phyloP scores from a whole-genome alignment of 2,888 invertebrate genomes.

The Melinopterus prodromus region DNA sequence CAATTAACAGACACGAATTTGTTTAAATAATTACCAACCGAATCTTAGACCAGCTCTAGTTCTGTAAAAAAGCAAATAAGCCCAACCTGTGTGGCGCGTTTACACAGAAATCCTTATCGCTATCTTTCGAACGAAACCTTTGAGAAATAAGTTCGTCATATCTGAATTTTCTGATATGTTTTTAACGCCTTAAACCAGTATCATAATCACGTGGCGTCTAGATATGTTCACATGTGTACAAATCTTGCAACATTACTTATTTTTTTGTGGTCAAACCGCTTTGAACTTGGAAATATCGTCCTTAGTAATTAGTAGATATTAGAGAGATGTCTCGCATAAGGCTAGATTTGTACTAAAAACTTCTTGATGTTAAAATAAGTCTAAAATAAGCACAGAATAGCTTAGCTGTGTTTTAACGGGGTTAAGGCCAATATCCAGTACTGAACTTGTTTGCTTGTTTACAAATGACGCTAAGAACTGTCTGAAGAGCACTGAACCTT shows the following conservation, averaged over 20 bases:
- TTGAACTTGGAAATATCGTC: neutral
- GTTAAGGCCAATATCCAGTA: neutral
- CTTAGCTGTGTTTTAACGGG: neutral
- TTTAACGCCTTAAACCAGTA: neutral
- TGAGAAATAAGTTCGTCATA: neutral
- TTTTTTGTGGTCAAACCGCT: neutral
- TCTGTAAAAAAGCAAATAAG: neutral
- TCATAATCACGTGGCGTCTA: neutral
- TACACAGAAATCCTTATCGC: neutral
- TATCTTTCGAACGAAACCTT: neutral
- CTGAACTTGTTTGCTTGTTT: neutral
- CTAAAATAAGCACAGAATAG: neutral
- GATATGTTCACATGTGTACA: neutral
- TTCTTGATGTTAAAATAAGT: no score
- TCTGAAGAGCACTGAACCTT: neutral
- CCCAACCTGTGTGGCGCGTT: neutral
- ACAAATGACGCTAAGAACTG: no score
- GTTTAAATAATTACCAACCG: neutral
- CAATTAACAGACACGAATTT: constrained; percentile 4
- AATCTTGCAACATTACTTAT: neutral
- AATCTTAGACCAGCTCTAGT: neutral
- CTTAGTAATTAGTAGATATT: neutral
- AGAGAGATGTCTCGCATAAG: neutral
- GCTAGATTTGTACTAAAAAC: no score
- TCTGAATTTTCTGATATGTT: neutral